Evolutionary conservation across 2,797 vertebrate genomes (phyloP).

Genomic region (Sebastes kiyomatsui): DNA sequence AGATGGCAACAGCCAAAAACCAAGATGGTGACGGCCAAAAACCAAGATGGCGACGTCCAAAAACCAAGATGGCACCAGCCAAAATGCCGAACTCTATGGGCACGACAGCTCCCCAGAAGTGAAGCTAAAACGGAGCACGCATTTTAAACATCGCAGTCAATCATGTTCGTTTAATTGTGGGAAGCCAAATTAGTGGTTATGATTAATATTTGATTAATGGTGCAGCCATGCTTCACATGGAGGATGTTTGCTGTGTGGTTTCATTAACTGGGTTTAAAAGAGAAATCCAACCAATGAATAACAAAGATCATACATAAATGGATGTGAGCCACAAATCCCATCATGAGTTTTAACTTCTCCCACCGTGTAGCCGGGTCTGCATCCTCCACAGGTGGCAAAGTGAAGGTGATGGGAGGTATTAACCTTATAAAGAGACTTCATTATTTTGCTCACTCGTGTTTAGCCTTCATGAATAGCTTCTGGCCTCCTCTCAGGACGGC

Average conservation of each 20-base stretch:
- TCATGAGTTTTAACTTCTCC: neutral
- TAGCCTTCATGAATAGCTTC: constrained; percentile 20
- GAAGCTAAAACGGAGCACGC: too few relatives aligned
- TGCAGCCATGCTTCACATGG: too few relatives aligned
- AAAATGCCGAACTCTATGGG: too few relatives aligned
- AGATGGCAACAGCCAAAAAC: too few relatives aligned
- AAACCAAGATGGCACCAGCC: rapidly evolving
- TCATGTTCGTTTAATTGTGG: too few relatives aligned
- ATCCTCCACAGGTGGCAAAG: constrained; percentile 36
- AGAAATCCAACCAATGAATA: neutral
- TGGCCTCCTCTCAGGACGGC: constrained; percentile 40
- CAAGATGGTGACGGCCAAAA: too few relatives aligned
- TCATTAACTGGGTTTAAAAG: neutral
- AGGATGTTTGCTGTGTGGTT: neutral
- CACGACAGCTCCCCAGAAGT: too few relatives aligned
- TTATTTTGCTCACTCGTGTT: constrained; percentile 16
- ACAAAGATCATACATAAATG: neutral
- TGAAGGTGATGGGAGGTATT: neutral
- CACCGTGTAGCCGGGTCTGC: neutral
- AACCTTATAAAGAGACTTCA: neutral
- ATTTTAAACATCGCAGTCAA: too few relatives aligned
- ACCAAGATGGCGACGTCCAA: too few relatives aligned
- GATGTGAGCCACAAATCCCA: neutral
- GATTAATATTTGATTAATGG: too few relatives aligned
- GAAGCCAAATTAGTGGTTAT: too few relatives aligned